Evolutionary conservation across 2,888 invertebrate species (phyloP), one percentile per base, ranked within the genome.

Genomic region (Oeneis ivallda): DNA sequence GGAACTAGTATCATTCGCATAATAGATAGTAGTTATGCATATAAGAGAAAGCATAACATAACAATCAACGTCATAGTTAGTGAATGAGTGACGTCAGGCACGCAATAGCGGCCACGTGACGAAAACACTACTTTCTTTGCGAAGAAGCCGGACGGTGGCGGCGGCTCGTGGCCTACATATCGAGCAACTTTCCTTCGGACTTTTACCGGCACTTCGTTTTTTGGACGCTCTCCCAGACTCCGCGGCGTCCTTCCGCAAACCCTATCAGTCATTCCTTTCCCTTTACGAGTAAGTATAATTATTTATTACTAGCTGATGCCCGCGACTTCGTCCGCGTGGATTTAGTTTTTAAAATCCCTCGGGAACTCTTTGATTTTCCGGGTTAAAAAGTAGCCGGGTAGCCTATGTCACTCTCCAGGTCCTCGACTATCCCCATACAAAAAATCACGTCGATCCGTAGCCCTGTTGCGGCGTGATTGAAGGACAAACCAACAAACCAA

Each of bases 151-250:
- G 86, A 85, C 83, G 83, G 79, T 78, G 82, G 82, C 77, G 15
- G 61, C 52, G 61, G 53, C 81, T 76, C 77, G 79, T 85, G 89
- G 74, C 88, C 89, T 88, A 92, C 90, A 91, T 91, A 89, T 86
- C 83, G 78, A 78, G 78, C 89, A 90, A 92, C 92, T 92, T 92
- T 92, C 92, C 87, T 89, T 90, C 83, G 79, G 82, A 91, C 90
- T 90, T 91, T 90, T 59, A 56, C 47, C 60, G 45, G 45, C 53
- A 54, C 45, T 41, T 52, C 26, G 34, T 53, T 45, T 50, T 62
- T 61, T 50, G 41, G 52, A 41, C 47, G 79, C 75, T 74, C n/a
- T n/a, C 76, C 81, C 85, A 88, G 88, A 89, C 87, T 72, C 73
- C 68, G 70, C 72, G 86, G 79, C 86, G 83, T 83, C 84, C 17